Conservation (phyloP, 2,888 invertebrate genomes). For the Idaea dimidiata region DNA sequence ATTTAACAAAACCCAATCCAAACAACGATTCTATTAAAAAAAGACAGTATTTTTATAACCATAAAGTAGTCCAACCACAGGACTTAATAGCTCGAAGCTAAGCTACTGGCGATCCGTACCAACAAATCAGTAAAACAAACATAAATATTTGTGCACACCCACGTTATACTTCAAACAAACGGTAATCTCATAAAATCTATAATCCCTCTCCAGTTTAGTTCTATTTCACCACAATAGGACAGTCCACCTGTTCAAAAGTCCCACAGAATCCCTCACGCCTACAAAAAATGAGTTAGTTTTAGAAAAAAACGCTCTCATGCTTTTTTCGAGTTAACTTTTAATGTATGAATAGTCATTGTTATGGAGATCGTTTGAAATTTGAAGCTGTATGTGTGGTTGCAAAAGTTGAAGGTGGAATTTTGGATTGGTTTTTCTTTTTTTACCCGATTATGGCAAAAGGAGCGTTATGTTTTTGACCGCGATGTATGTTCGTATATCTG, state of each 20-base stretch:
- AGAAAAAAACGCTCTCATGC: conserved; percentile 40
- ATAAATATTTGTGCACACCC: conserved; percentile 16
- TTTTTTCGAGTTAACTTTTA: conserved; percentile 32
- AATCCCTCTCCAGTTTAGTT: not conserved
- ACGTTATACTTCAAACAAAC: conserved; percentile 10
- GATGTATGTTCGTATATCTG: too few species aligned
- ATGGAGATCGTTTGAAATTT: not conserved
- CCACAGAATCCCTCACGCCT: conserved; percentile 62
- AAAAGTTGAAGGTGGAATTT: not conserved
- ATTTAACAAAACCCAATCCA: conserved; percentile 6
- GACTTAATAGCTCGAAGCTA: not conserved
- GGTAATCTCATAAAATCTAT: conserved; percentile 8
- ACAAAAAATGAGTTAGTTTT: conserved; percentile 69
- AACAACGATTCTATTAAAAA: conserved; percentile 6
- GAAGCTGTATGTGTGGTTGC: not conserved
- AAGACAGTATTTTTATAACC: not conserved
- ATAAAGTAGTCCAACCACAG: not conserved
- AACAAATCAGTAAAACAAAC: conserved; percentile 12
- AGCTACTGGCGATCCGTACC: conserved; percentile 9
- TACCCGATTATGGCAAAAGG: too few species aligned
- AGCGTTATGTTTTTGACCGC: too few species aligned
- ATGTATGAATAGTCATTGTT: conserved; percentile 21
- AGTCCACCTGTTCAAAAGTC: conserved; percentile 64
- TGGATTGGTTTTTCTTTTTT: not conserved
- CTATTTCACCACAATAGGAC: conserved; percentile 20